Base-by-base conservation (phyloP, 2,113 vertebrate genomes). In the Isichthys henryi region DNA sequence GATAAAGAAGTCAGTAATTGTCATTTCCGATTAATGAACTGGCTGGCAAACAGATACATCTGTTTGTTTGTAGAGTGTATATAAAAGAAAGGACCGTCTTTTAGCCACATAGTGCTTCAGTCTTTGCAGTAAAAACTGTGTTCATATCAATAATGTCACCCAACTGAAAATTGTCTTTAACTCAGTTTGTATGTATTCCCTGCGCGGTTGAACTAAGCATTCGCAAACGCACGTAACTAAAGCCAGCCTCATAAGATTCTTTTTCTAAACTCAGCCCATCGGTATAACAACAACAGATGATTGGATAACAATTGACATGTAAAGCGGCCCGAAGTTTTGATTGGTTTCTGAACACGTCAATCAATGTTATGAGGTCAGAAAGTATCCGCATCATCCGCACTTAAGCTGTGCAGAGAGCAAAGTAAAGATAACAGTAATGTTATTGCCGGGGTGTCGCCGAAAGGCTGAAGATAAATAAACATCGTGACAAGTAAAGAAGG, bases 281-380 rank as follows among this genome's bases (percentile, higher is more conserved):
- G 27, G 6, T 53, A 21, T 48, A 23, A 80, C n/a, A 58, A 3
- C 27, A 10, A 53, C 11, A 66, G 48, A 45, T 62, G 43, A 66
- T 92, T 92, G 52, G 23, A 46, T 88, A 8, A 0, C 92, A 85
- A 93, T 92, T 92, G 77, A 91, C 91, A 92, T 43, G 56, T 1
- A 8, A 31, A 35, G 89, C 85, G 10, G 39, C 77, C 80, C 88
- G 46, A 15, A 17, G 13, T 74, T 87, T 1, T 88, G 49, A 95
- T 87, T 95, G 94, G 95, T 23, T 5, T n/a, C 88, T 0, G 27
- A 17, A 53, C 23, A 90, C 35, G 91, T 92, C 93, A 0, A 58
- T 94, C 92, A 90, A 0, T 56, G 43, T 53, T 85, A 92, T 92
- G 62, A 7, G 45, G 77, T 52, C 88, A 90, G 83, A 87, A 88